Base-by-base conservation (phyloP, 2,113 vertebrate species). In the Calonectris borealis region DNA sequence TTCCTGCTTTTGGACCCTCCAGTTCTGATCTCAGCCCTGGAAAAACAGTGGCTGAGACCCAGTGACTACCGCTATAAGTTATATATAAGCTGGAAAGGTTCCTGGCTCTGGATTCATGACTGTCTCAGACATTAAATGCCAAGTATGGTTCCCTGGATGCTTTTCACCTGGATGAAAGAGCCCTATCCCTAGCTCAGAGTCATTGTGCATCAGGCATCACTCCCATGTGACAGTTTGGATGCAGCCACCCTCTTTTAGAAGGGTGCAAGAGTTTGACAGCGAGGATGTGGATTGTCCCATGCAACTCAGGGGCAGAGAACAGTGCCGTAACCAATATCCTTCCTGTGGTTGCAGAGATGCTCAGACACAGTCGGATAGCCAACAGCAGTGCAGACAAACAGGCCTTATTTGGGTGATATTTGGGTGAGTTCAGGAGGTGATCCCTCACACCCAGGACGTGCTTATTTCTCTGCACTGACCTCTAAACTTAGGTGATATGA, bases 261-360 rank as follows among this genome's bases (percentile, higher is more conserved):
- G 26, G 32, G 13, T 83, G 10, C 14, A 24, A 38, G 44, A 49
- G 18, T 40, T 70, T 52, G 58, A 17, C 26, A 36, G 46, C 7
- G 14, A 38, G 32, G 32, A 38, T 34, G 52, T 32, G 32, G 40
- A 3, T 79, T 62, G 24, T 38, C 25, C 48, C 15, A 2, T 7
- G n/a, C 6, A 29, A 32, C 32, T 49, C 46, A 38, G n/a, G 52
- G 27, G 16, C 31, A 73, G 36, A 83, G 14, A 40, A 44, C 27
- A 18, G 44, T 31, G 21, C 32, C 0, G 0, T 42, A 24, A 13
- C 42, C 0, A 0, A 58, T 26, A 65, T 44, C 54, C 75, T 55
- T 65, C 95, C 73, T 8, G 4, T 40, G 69, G 52, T 11, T 10
- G 4, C 36, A n/a, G 34, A 7, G 16, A 12, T 83, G 57, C 51